Base-by-base conservation (phyloP, 92 coral and sea anemone genomes). In the Palythoa grandis region DNA sequence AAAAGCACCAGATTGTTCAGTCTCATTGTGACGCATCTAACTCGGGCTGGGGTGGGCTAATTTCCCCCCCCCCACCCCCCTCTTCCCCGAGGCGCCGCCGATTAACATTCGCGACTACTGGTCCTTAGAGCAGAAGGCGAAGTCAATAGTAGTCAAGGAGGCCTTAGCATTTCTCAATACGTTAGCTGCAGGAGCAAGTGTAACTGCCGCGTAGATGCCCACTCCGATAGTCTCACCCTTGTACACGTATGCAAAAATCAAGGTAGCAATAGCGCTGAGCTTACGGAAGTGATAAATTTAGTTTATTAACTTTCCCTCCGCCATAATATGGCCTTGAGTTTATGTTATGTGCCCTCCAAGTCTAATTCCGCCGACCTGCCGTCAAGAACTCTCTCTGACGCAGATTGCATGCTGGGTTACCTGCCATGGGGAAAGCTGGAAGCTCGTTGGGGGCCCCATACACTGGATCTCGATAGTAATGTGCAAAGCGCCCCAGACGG, bases 31-130 rank as follows among this genome's bases (percentile, higher is more conserved):
- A 91, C 76, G 96, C 96, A 3, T 93, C 91, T 35, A 91, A 91
- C 72, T 88, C 92, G 17, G 96, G 93, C 6, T 93, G 95, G 91
- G 92, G 91, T 47, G 92, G 89, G 78, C n/a, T n/a, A n/a, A n/a
- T n/a, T n/a, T n/a, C n/a, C n/a, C n/a, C n/a, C n/a, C n/a, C n/a
- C n/a, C n/a, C n/a, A n/a, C n/a, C n/a, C n/a, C n/a, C n/a, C n/a
- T n/a, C n/a, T n/a, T n/a, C 47, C 86, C 77, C n/a, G 83, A 67
- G 16, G 38, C 77, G 89, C 78, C 68, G 14, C 86, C 92, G 58
- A 52, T 90, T 54, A 52, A 73, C 15, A 56, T 88, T 53, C 91
- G 92, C 66, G 93, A 83, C 86, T 91, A 83, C 83, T 91, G 92
- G 93, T 52, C 68, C 38, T 77, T 77, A 60, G 74, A 52, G 24